Base-by-base conservation (phyloP, 2,888 invertebrate species). In the Cataglyphis albicans region DNA sequence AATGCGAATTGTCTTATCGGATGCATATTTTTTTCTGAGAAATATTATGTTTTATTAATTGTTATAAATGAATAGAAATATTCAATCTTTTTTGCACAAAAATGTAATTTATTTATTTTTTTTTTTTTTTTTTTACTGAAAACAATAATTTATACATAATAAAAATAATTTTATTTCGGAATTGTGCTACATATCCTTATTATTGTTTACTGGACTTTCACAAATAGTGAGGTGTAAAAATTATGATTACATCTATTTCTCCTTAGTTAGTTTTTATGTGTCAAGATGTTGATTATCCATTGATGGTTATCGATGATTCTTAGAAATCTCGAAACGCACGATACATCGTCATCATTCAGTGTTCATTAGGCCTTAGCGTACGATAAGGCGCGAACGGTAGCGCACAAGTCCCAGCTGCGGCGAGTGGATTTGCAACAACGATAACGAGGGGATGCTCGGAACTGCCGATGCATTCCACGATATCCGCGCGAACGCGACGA, bases 401-500 rank as follows among this genome's bases (percentile, higher is more conserved):
- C 70, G 29, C 29, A 65, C 57, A 44, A 44, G 63, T 38, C 35
- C 44, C 25, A 48, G 75, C 25, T 65, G 38, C 65, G 35, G 21
- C 32, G 59, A 70, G 70, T 68, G 78, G 78, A 78, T 70, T 78
- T 59, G 78, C 70, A 78, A 32, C 70, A 68, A 78, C 59, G 78
- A 68, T 78, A 78, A 78, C 78, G 72, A 80, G 52, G 63, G 63
- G 70, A 70, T 75, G 74, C 44, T 74, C 75, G 59, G 67, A 67
- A 65, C 68, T 52, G 82, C 67, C 78, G 78, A 68, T 76, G 67
- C 35, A 68, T 82, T 41, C 59, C 38, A n/a, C 38, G 68, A 78
- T 78, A 82, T 18, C 61, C 21, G 65, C 25, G n/a, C n/a, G 82
- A 38, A 48, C 59, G 38, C 59, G 48, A 82, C 76, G 55, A 82